Evolutionary conservation across 2,113 vertebrate species (phyloP), one percentile per base, ranked within the genome.

Genomic region (Tragelaphus imberbis): DNA sequence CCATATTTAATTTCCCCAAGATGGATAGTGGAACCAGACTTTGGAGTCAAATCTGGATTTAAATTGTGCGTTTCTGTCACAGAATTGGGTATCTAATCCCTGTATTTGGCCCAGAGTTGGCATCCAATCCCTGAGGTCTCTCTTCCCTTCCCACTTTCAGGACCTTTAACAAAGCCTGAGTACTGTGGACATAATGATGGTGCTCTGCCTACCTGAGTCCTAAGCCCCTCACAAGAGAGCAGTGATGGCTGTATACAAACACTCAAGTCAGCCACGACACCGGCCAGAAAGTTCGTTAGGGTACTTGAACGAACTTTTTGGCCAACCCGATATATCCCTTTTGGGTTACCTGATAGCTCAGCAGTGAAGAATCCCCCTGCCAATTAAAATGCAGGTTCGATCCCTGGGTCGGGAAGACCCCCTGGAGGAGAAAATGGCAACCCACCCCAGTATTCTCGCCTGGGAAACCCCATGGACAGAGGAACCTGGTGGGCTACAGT

Each of bases 1-100:
- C 92, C 88, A 85, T 56, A 77, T 79, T 95, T 92, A 47, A 84
- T 59, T 84, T 90, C 7, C 40, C 59, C 68, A 85, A 27, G 16
- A 27, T 82, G 89, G 59, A 85, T 0, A 25, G 44, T 58, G 68
- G 55, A 88, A 53, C 17, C 58, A 80, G 87, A 7, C 77, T 94
- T 86, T 71, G 5, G 77, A 92, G 81, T 84, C 27, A 51, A 30
- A 77, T 30, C 88, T 88, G 44, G n/a, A 53, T 84, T 49, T 47
- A 47, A 58, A 30, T 25, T 71, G 92, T 80, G 23, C 3, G 0
- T 56, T 40, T 63, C 33, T 27, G 51, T 47, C 6, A 59, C 58
- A 56, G 47, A 17, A 12, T 36, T 40, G 28, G 23, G 15, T 49
- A 2, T 44, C 23, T 33, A 49, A 15, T 51, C 28, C 47, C 27